Evolutionary conservation across 2,888 invertebrate species (phyloP).

Genomic region (Lampropteryx suffumata): DNA sequence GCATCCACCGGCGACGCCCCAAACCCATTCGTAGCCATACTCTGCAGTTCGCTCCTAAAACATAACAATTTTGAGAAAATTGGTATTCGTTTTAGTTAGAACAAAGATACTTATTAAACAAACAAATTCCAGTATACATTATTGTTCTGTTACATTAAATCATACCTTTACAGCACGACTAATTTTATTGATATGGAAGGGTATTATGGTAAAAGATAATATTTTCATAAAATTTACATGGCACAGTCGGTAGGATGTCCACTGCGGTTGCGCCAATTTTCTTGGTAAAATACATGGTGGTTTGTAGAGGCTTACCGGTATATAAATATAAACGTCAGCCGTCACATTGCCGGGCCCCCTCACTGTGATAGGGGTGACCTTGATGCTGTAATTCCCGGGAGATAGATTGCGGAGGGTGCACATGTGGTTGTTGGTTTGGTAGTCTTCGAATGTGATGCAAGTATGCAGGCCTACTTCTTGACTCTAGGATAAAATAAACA

Average conservation of each 20-base stretch:
- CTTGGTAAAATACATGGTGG: no score
- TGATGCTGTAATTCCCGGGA: slow-evolving; percentile 92
- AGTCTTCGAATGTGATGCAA: slow-evolving; percentile 87
- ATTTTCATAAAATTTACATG: background rate
- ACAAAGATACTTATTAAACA: background rate
- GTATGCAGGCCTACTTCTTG: slow-evolving; percentile 69
- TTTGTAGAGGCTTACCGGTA: slow-evolving; percentile 85
- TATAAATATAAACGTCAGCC: slow-evolving; percentile 79
- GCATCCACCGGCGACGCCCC: slow-evolving; percentile 59
- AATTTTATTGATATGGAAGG: no score
- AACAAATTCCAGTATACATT: no score
- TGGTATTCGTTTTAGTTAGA: slow-evolving; percentile 8
- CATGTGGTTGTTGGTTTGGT: slow-evolving; percentile 69
- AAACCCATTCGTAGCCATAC: slow-evolving; percentile 56
- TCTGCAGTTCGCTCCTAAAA: slow-evolving; percentile 56
- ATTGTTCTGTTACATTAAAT: no score
- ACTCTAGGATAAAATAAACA: slow-evolving; percentile 6
- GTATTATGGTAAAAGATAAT: no score
- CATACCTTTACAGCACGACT: no score
- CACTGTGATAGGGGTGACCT: slow-evolving; percentile 89
- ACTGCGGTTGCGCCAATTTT: background rate
- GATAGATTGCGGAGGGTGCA: slow-evolving; percentile 83
- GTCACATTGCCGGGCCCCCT: slow-evolving; percentile 88
- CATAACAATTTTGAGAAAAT: slow-evolving; percentile 14
- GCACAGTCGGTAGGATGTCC: background rate